Evolutionary conservation across 1,140 invertebrate genomes (phyloP), one percentile per base, ranked within the genome.

Genomic region (Hyles euphorbiae): DNA sequence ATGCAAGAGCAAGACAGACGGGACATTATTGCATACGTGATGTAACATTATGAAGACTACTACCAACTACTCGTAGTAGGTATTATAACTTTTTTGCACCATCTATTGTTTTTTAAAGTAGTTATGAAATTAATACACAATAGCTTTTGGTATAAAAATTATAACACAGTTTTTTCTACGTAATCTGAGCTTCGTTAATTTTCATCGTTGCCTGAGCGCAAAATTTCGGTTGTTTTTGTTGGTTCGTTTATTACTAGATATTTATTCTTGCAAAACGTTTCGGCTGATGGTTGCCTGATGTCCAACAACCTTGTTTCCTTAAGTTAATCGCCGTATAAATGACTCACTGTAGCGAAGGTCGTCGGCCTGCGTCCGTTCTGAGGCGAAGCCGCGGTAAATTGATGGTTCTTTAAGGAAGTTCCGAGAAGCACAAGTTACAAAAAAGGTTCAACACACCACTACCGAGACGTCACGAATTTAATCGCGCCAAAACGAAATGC

Each of bases 311-410:
- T 65, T 60, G 63, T 68, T 76, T 83, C 75, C 64, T 75, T 68
- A 64, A 75, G 55, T 69, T 79, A 74, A 78, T 73, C 65, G 69
- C 60, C 56, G 67, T 68, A 65, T 66, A 72, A 72, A 80, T 83
- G 81, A 83, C 65, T 83, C 81, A 83, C 58, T 50, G 63, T 62
- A 55, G 49, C 62, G 75, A 81, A 84, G 81, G 81, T 82, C 79
- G 70, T 74, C 68, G 76, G 71, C 76, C 81, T 65, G 68, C 49
- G 69, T 70, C 54, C 54, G 66, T 70, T 56, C 45, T 68, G 55
- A 73, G 72, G 67, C 70, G 71, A 74, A 70, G 73, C 72, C 76
- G 71, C 63, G 60, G 68, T 74, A 83, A 81, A 78, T 78, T 81
- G 75, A 74, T 74, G 75, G 67, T 74, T 72, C 67, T 64, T 68